Evolutionary conservation across 2,888 invertebrate genomes (phyloP).

Genomic region (Eupithecia subumbrata): DNA sequence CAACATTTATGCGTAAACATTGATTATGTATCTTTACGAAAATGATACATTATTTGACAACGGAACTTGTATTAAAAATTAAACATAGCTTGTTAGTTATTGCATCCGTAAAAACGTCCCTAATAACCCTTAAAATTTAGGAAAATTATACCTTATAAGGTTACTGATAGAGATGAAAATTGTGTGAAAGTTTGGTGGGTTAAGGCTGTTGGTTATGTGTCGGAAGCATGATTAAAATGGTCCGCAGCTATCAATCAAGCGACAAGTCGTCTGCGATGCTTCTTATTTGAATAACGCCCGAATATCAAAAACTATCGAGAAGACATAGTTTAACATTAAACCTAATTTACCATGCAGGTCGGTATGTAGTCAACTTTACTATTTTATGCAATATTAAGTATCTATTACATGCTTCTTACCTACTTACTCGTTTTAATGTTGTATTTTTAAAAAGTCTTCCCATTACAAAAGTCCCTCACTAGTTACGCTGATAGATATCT

Average conservation of each 20-base stretch:
- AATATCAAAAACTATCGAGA: slow-evolving; percentile 43
- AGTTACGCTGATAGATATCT: too few species aligned
- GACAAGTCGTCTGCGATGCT: slow-evolving; percentile 70
- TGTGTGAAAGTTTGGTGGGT: slow-evolving; percentile 24
- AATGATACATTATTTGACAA: slow-evolving; percentile 60
- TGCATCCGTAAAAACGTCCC: slow-evolving; percentile 6
- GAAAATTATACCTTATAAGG: slow-evolving; percentile 16
- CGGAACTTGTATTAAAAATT: slow-evolving; percentile 60
- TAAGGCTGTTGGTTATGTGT: slow-evolving; percentile 40
- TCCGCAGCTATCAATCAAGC: slow-evolving; percentile 76
- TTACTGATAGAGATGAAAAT: slow-evolving; percentile 35
- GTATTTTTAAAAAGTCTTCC: too few species aligned
- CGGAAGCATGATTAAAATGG: slow-evolving; percentile 74
- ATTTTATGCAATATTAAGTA: too few species aligned
- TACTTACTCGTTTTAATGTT: too few species aligned
- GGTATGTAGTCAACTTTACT: too few species aligned
- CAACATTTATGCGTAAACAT: slow-evolving; percentile 37
- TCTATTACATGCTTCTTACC: background rate
- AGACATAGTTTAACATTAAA: background rate
- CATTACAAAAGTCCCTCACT: too few species aligned
- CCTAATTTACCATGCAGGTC: background rate
- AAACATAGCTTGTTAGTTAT: slow-evolving; percentile 43
- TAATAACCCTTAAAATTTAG: slow-evolving; percentile 9
- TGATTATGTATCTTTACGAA: slow-evolving; percentile 44
- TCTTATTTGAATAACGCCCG: slow-evolving; percentile 75